Percentiles rank a stretch among this genome's conserved stretches.
Evolutionary conservation across 2,113 vertebrate species (phyloP).

Genomic region (Percina caprodes): DNA sequence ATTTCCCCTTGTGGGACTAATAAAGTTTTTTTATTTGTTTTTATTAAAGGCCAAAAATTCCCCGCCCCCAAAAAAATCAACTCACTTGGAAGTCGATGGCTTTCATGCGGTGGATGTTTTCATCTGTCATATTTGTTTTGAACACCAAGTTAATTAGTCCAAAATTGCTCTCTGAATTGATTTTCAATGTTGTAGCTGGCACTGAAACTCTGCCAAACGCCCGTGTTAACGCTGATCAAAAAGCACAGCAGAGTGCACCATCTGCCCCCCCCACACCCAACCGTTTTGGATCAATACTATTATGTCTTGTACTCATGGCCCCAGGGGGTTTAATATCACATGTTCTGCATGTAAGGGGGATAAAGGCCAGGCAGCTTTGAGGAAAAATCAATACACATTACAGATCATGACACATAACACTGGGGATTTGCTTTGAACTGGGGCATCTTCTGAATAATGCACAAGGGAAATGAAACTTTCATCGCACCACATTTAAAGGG

Average conservation of each 20-base stretch:
- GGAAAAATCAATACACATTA: constrained; percentile 70
- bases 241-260: not conserved
- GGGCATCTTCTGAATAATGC: constrained; percentile 37
- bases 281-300: constrained; percentile 52
- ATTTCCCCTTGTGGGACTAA: too few relatives aligned
- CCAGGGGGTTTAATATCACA: constrained; percentile 30
- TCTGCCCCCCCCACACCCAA: not conserved
- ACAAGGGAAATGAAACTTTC: constrained; percentile 15
- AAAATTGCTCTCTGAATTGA: not conserved
- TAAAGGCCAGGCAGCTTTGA: constrained; percentile 41
- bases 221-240: constrained; percentile 29
- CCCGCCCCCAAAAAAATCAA: too few relatives aligned
- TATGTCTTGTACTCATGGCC: constrained; percentile 37
- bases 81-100: not conserved
- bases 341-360: constrained; percentile 56
- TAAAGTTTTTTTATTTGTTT: too few relatives aligned
- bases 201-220: constrained; percentile 3
- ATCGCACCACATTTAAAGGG: not conserved
- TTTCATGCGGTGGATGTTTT: not conserved
- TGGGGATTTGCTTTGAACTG: constrained; percentile 51
- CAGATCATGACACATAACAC: constrained; percentile 43
- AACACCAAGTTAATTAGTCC: not conserved
- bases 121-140: not conserved
- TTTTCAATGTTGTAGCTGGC: not conserved
- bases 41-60: too few relatives aligned